A percentile compares a stretch with the other conserved stretches of the same genome.
phyloP scores from a whole-genome alignment of 2,113 vertebrate species.

The Labrus mixtus region DNA sequence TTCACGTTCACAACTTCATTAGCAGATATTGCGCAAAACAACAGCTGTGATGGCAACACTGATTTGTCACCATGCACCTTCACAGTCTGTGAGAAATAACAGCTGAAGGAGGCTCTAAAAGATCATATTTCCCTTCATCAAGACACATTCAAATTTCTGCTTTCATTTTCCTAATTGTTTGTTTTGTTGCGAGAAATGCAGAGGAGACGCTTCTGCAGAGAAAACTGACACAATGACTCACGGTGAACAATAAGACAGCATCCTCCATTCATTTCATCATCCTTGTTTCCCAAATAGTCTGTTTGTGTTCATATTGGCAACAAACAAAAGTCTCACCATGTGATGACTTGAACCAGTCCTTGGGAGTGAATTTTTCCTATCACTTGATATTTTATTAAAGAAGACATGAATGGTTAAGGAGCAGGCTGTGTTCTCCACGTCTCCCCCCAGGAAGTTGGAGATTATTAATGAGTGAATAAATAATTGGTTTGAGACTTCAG shows the following conservation, averaged over 20 bases:
- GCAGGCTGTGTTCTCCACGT: not conserved
- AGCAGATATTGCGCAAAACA: constrained; percentile 4
- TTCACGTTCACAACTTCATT: constrained; percentile 26
- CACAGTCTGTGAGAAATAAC: not conserved
- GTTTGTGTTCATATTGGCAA: not conserved
- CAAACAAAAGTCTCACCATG: constrained; percentile 5
- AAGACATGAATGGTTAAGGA: constrained; percentile 21
- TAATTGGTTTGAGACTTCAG: too few species aligned
- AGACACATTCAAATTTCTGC: not conserved
- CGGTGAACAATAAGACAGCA: not conserved
- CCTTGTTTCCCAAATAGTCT: not conserved
- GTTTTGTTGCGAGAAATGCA: not conserved
- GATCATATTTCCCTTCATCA: not conserved
- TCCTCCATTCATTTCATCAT: constrained; percentile 8
- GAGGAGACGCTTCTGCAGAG: not conserved
- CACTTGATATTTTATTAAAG: not conserved
- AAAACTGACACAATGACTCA: not conserved
- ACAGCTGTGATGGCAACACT: not conserved
- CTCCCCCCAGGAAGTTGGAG: not conserved
- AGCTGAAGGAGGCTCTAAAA: not conserved
- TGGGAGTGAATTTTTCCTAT: not conserved
- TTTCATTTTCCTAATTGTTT: not conserved
- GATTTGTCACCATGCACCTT: not conserved
- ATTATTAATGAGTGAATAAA: too few species aligned
- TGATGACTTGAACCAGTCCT: not conserved